phyloP scores from a whole-genome alignment of 2,113 vertebrate genomes.

The Lophura nycthemera region DNA sequence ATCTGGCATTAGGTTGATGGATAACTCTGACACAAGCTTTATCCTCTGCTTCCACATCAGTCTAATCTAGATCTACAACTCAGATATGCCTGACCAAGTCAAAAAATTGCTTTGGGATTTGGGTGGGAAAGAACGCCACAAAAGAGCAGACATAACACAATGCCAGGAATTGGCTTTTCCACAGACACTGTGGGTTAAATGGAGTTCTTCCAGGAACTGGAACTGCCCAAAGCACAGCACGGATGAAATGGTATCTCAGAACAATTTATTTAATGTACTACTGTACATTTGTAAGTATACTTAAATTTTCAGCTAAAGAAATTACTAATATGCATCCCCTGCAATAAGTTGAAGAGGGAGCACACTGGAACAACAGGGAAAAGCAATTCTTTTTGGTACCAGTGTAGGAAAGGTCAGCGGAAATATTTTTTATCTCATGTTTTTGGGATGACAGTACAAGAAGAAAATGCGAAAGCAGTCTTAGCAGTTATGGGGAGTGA shows the following conservation, averaged over 20 bases:
- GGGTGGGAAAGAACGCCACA: rapidly evolving
- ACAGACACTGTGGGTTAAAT: background rate
- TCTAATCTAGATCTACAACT: background rate
- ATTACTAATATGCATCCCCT: background rate
- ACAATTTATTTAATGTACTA: background rate
- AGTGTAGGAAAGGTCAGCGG: background rate
- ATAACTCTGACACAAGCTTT: background rate
- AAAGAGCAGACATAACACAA: background rate
- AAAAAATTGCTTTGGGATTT: background rate
- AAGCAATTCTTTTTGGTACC: background rate
- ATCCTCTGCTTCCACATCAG: background rate
- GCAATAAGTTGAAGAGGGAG: too few species aligned
- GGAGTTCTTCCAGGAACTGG: background rate
- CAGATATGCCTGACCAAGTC: background rate
- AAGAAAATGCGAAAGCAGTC: background rate
- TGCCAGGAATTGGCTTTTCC: rapidly evolving
- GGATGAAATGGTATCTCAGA: background rate
- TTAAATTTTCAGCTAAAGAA: background rate
- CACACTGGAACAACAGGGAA: background rate
- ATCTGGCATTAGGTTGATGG: background rate
- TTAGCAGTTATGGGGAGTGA: background rate
- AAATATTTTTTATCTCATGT: background rate
- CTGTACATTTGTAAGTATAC: background rate
- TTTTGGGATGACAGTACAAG: background rate
- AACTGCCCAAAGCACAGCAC: background rate